Base-by-base conservation (phyloP, 2,797 vertebrate species). In the Clarias laeviceps region DNA sequence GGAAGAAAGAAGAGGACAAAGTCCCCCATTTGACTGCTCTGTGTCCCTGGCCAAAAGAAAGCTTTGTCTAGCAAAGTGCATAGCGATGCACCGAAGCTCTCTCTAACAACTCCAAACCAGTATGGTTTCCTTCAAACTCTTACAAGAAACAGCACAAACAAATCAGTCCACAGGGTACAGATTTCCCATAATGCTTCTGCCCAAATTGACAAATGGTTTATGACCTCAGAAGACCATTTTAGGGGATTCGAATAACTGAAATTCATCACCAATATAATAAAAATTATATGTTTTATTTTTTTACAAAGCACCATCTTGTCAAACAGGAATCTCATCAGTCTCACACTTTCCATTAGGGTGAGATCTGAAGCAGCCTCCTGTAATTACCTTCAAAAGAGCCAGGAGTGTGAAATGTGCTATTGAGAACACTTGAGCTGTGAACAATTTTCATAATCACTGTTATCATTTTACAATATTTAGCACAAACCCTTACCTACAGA, bases 1-100 rank as follows among this genome's bases (percentile, higher is more conserved):
- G 84, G 66, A 62, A 86, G 82, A 88, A 80, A 84, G 78, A 83
- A 73, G 65, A 89, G 83, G 81, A 83, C 81, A 37, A 69, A 85
- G 66, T 87, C 84, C 79, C 76, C 72, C 61, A 80, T 89, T 68
- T 84, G 62, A 76, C 85, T 54, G 50, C 66, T 83, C 76, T 82
- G 73, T 87, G 83, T 82, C 77, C 32, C 64, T 12, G 45, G 40
- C 84, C 83, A 82, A 89, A 66, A 62, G 76, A 83, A 85, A 77
- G 65, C 87, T 83, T 89, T 88, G 87, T 88, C 50, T 24, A 65
- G 54, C 9, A 22, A 69, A 68, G 4, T 14, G 54, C 61, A 79
- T 72, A 79, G 64, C 77, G 50, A 32, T 50, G 69, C 64, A 82
- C 74, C 59, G 72, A 59, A 87, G 73, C 59, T 61, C 80, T 88